Percentiles rank a stretch among this genome's conserved stretches.
These are phyloP conservation scores for Ctena decussata DNA, from an alignment of 2,888 invertebrate genomes.

Conservation along the genomic window DNA sequence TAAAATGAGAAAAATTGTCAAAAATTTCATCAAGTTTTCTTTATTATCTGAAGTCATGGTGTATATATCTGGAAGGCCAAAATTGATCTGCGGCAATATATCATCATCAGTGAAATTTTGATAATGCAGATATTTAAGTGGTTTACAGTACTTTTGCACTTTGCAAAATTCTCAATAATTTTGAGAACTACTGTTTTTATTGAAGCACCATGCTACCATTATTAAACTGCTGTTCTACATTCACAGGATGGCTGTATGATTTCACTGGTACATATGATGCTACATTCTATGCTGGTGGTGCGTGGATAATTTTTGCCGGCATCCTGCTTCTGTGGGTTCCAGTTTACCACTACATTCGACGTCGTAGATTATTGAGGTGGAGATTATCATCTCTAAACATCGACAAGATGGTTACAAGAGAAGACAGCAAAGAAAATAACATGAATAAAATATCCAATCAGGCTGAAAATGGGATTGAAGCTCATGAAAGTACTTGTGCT, in stretches of 20 bases:
- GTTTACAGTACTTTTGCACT: no score
- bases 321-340: constrained; percentile 72
- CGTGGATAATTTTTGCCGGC: constrained; percentile 93
- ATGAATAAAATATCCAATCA: neutral
- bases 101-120: no score
- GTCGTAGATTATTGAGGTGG: neutral
- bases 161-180: no score
- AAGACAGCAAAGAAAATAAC: neutral
- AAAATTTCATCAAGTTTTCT: no score
- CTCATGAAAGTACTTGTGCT: neutral
- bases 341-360: neutral
- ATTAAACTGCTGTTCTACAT: no score
- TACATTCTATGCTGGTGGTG: constrained; percentile 92
- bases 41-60: no score
- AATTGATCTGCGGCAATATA: no score
- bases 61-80: no score
- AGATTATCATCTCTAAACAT: neutral
- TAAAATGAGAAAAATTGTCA: no score
- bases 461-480: neutral
- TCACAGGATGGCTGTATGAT: constrained; percentile 88
- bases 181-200: no score
- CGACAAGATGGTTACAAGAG: neutral
- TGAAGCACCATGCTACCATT: no score
- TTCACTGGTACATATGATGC: constrained; percentile 92
- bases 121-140: no score